Evolutionary conservation across 2,888 invertebrate genomes (phyloP).

Genomic region (Lasiommata megera): DNA sequence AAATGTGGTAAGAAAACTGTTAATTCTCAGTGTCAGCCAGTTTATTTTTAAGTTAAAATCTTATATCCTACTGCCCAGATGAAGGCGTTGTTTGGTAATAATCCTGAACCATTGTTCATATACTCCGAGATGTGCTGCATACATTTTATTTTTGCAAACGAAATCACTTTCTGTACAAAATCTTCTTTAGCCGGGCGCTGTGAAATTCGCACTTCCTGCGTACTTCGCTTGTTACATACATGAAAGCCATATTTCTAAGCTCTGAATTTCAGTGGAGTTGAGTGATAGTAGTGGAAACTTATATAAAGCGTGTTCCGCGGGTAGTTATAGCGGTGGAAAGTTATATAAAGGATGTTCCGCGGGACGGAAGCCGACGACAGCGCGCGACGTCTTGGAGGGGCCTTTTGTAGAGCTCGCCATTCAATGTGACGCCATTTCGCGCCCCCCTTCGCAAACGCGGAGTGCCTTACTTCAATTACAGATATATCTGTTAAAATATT

Average conservation of each 20-base stretch:
- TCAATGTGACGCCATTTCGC: conserved; percentile 20
- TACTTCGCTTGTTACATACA: neutral
- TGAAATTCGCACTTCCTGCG: neutral
- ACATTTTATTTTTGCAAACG: too few species aligned
- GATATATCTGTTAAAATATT: conserved; percentile 10
- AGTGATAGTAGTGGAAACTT: neutral
- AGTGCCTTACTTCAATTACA: conserved; percentile 16
- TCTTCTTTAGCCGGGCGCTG: too few species aligned
- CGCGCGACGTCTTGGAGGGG: conserved; percentile 26
- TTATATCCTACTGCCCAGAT: too few species aligned
- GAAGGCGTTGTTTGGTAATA: too few species aligned
- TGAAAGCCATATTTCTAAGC: conserved; percentile 2
- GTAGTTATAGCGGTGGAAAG: neutral
- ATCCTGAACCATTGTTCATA: neutral
- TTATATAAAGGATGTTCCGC: conserved; percentile 1
- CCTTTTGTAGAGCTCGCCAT: conserved; percentile 23
- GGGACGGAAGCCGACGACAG: conserved; percentile 29
- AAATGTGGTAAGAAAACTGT: too few species aligned
- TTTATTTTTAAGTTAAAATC: too few species aligned
- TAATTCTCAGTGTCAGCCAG: too few species aligned
- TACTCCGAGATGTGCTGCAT: too few species aligned
- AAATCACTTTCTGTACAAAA: too few species aligned
- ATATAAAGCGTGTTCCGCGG: neutral
- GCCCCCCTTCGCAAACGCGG: conserved; percentile 2
- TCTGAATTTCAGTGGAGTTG: neutral